Conservation (phyloP, 2,888 invertebrate genomes). For the Scaptodrosophila latifasciaeformis region DNA sequence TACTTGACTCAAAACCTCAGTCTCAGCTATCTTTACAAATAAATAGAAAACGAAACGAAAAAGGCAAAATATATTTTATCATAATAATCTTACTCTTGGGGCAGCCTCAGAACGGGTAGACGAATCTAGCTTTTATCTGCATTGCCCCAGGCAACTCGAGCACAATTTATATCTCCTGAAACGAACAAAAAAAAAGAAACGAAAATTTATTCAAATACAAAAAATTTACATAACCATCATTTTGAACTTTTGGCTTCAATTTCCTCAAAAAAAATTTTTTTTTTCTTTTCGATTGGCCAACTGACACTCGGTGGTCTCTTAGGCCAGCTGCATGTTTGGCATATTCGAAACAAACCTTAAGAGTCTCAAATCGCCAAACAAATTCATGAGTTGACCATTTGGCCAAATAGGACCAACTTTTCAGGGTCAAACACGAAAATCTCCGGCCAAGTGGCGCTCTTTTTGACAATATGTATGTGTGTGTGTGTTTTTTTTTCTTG, state of each 20-base stretch:
- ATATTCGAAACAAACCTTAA: slow-evolving; percentile 41
- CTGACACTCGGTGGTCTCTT: slow-evolving; percentile 6
- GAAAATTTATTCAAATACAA: too few relatives aligned
- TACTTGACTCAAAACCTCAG: slow-evolving; percentile 33
- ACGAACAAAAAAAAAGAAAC: not conserved
- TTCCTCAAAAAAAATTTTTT: slow-evolving; percentile 28
- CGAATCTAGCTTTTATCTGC: too few relatives aligned
- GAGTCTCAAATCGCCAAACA: slow-evolving; percentile 61
- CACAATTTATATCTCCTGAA: slow-evolving; percentile 39
- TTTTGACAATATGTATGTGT: too few relatives aligned
- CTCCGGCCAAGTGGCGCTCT: too few relatives aligned
- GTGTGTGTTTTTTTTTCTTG: too few relatives aligned
- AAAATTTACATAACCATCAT: slow-evolving; percentile 37
- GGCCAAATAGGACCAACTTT: slow-evolving; percentile 37
- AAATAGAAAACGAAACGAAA: slow-evolving; percentile 22
- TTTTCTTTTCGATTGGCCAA: slow-evolving; percentile 36
- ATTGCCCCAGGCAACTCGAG: slow-evolving; percentile 14
- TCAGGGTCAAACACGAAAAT: slow-evolving; percentile 62
- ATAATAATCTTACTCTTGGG: slow-evolving; percentile 68
- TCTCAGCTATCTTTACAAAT: too few relatives aligned
- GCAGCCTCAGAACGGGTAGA: too few relatives aligned
- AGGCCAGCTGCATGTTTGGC: not conserved
- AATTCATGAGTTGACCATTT: slow-evolving; percentile 39
- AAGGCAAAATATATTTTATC: slow-evolving; percentile 69
- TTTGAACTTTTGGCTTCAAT: slow-evolving; percentile 48